Evolutionary conservation across 2,888 invertebrate species (phyloP), one percentile per base, ranked within the genome.

Genomic region (Beris chalybata): DNA sequence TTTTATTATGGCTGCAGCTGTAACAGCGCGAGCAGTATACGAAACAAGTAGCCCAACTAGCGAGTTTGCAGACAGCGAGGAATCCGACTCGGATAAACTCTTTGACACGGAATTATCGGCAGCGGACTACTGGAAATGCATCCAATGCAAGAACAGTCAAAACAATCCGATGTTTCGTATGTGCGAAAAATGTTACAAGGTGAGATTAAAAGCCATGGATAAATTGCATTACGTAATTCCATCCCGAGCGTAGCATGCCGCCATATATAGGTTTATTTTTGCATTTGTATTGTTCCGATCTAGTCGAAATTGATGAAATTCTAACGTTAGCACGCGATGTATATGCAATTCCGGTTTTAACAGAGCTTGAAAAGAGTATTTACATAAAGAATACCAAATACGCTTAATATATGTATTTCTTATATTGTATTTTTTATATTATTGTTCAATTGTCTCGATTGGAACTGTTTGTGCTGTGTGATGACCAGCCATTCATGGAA

Each of bases 181-280:
- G 81, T 90, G 89, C 78, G 85, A 87, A 77, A 86, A 86, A 79
- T 89, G 89, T 76, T 89, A 85, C 77, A 86, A 87, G 87, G 89
- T 88, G 70, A 70, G 59, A 29, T 12, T 32, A 57, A 57, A n/a
- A 44, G 7, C 57, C 44, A 47, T 48, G 31, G 30, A 31, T 5
- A 22, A 12, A 61, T 43, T n/a, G 52, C n/a, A 15, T 61, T 50
- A 61, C 31, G 52, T 61, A 61, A 52, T 53, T 61, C 32, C 32
- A 12, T 38, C 6, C n/a, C 11, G n/a, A 22, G 22, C 22, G 22
- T 22, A 22, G 22, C 22, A 22, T 22, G 22, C 22, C 22, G 22
- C 22, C 22, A 22, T 22, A 22, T 22, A 22, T 22, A 22, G 22
- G 22, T 22, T 22, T 22, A 22, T 1, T 22, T 22, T 3, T 22